Percentiles rank a stretch among this genome's conserved stretches.
Conservation (phyloP, 2,113 vertebrate genomes). For the Heterocephalus glaber region DNA sequence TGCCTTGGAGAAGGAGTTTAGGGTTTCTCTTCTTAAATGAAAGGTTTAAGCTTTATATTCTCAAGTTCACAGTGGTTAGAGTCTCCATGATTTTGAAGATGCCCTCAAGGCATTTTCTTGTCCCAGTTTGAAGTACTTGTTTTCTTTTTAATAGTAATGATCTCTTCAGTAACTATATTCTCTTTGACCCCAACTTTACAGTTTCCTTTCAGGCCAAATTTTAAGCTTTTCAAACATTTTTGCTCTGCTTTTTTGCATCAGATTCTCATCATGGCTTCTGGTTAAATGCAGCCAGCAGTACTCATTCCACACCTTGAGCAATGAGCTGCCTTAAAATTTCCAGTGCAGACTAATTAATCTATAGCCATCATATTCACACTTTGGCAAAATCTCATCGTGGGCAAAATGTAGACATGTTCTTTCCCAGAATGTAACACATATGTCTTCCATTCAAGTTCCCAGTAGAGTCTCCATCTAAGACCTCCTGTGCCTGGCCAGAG, state of each 20-base stretch:
- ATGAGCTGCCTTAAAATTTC: neutral
- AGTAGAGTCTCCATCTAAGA: neutral
- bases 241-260: neutral
- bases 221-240: neutral
- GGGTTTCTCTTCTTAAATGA: neutral
- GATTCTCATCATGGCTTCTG: neutral
- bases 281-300: neutral
- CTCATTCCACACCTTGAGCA: neutral
- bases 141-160: neutral
- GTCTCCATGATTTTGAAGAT: neutral
- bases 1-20: neutral
- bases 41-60: neutral
- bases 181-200: neutral
- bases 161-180: neutral
- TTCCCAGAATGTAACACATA: neutral
- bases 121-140: neutral
- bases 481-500: neutral
- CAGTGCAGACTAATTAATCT: neutral
- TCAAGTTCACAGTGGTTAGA: neutral
- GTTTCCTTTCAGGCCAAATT: neutral
- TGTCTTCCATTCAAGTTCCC: neutral
- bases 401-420: neutral
- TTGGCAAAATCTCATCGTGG: neutral
- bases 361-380: neutral
- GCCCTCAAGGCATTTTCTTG: neutral